Evolutionary conservation across 2,888 invertebrate genomes (phyloP), one percentile per base, ranked within the genome.

Genomic region (Pardosa pseudoannulata): DNA sequence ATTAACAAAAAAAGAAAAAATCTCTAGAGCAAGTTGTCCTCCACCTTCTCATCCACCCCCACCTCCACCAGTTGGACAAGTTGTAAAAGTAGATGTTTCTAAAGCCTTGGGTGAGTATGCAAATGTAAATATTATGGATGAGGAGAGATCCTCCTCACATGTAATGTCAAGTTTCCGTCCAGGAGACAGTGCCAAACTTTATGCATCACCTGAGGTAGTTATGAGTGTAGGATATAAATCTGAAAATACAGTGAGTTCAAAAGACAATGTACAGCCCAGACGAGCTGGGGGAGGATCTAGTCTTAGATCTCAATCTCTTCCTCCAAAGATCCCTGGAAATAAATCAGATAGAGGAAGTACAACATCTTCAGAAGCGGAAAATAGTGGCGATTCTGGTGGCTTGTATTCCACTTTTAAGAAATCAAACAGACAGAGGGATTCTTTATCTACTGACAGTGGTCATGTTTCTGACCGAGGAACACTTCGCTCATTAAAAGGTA

Each of bases 161-260:
- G 94, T 96, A 74, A 95, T 95, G 92, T 97, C 97, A 75, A 96
- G 97, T 90, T 98, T 98, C 93, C 95, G 96, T 90, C 98, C 98
- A 9, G 94, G 95, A 85, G 95, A 95, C 89, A 95, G 94, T 92
- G 96, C 96, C 74, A 96, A 96, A 91, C 93, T 98, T 87, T 97
- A 97, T 92, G 97, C 97, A 36, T 96, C 96, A 79, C 97, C 97
- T 19, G 95, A 95, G 90, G 96, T 96, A 91, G 94, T 96, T 90
- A 95, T 88, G 88, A 94, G 94, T 70, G 94, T 95, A 50, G 95
- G 94, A 11, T 92, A 92, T 29, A 85, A 88, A 62, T 64, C 79
- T 41, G 79, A 81, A 50, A 74, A 79, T 36, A 46, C 62, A 27
- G 23, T 65, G 62, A 23, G 65, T 1, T 3, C 78, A 28, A 86